phyloP scores from a whole-genome alignment of 1,140 invertebrate species.

The Drosophila repletoides region DNA sequence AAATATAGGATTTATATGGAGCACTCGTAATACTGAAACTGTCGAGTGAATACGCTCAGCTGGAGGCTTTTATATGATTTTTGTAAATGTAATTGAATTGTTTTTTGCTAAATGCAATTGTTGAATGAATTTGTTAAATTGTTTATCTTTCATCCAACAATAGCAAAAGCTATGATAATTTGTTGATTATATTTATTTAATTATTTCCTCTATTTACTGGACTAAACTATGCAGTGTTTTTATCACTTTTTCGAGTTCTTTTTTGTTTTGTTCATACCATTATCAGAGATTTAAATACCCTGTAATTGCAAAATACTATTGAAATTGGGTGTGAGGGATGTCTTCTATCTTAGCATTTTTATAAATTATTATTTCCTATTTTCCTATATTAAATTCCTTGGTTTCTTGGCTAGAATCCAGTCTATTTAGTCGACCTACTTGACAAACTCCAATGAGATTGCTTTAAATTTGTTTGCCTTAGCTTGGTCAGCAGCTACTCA shows the following conservation, averaged over 20 bases:
- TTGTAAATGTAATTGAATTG: background rate
- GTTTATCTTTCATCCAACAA: background rate
- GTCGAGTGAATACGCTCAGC: background rate
- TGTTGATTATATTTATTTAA: constrained; percentile 8
- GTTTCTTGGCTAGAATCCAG: constrained; percentile 13
- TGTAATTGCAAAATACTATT: background rate
- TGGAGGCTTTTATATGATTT: constrained; percentile 19
- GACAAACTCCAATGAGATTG: constrained; percentile 29
- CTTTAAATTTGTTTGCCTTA: constrained; percentile 47
- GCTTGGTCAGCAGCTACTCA: constrained; percentile 31
- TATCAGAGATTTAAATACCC: background rate
- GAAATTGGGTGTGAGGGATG: background rate
- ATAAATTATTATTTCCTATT: background rate
- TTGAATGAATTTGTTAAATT: background rate
- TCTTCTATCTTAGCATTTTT: no score
- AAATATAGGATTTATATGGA: background rate
- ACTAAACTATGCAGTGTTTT: background rate
- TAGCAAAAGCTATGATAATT: constrained; percentile 3
- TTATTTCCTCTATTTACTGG: constrained; percentile 11
- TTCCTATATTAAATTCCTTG: background rate
- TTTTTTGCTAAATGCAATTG: background rate
- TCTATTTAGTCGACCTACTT: constrained; percentile 17
- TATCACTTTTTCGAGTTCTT: background rate
- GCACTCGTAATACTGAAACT: background rate
- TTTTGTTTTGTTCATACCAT: no score